These are phyloP conservation scores for Clarias magur DNA, from an alignment of 2,113 vertebrate genomes.

Conservation along the genomic window DNA sequence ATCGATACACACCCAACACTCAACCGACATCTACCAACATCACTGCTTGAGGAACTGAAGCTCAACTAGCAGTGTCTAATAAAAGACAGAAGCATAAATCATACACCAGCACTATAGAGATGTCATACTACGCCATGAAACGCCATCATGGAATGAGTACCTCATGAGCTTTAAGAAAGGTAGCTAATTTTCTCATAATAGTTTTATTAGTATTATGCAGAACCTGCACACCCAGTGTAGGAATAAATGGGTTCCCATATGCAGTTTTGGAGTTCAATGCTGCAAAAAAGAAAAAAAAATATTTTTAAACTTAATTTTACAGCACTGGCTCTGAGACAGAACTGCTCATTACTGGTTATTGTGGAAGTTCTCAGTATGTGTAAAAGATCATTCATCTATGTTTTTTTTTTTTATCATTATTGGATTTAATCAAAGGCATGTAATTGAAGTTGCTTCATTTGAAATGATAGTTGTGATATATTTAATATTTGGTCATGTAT, in stretches of 20 bases:
- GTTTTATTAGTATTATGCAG: no score
- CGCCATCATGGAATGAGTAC: no score
- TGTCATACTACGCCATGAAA: background rate
- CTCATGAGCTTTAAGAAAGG: background rate
- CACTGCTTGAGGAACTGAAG: conserved; percentile 1
- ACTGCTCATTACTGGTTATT: background rate
- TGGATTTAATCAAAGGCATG: background rate
- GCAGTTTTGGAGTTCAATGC: background rate
- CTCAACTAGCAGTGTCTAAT: background rate
- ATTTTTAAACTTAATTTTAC: background rate
- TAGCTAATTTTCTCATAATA: background rate
- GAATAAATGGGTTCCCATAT: background rate
- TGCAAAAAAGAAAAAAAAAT: background rate
- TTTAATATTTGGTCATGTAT: conserved; percentile 40
- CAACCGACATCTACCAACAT: conserved; percentile 9
- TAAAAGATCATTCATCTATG: background rate
- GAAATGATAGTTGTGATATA: conserved; percentile 62
- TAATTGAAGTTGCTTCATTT: background rate
- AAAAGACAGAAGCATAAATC: background rate
- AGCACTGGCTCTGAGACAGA: background rate
- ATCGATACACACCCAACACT: conserved; percentile 30
- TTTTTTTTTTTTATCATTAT: background rate
- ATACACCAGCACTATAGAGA: background rate
- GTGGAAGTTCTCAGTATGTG: background rate
- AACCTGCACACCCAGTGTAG: background rate